These are phyloP conservation scores for Melolontha melolontha DNA, from an alignment of 2,888 invertebrate species.

Conservation along the genomic window DNA sequence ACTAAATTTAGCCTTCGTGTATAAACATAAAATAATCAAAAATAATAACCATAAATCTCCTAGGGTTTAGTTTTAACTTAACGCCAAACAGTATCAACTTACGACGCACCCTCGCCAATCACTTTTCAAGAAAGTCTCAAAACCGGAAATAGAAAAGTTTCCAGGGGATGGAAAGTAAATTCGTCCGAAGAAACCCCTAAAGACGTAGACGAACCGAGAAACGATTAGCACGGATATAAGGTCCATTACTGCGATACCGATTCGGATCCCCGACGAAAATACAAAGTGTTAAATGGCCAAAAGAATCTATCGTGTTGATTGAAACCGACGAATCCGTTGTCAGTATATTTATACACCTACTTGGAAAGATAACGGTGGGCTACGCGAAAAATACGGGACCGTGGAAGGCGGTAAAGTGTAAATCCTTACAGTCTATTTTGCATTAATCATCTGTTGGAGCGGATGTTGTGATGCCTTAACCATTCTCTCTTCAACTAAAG, in stretches of 20 bases:
- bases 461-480: constrained; percentile 25
- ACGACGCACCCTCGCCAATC: background rate
- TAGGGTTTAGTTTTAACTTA: no score
- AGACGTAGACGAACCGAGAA: constrained; percentile 15
- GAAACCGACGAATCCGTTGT: constrained; percentile 22
- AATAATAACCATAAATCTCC: no score
- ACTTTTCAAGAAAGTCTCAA: constrained; percentile 4
- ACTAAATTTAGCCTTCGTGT: no score
- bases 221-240: constrained; percentile 38
- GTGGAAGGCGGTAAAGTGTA: constrained; percentile 14
- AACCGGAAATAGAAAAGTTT: constrained; percentile 33
- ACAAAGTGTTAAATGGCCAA: constrained; percentile 33
- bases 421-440: constrained; percentile 33
- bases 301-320: constrained; percentile 29
- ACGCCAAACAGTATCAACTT: no score
- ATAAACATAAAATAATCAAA: no score
- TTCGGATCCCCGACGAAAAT: constrained; percentile 16
- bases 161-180: constrained; percentile 11
- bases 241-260: constrained; percentile 31
- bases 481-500: constrained; percentile 27
- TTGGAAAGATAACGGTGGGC: constrained; percentile 11
- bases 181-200: constrained; percentile 19
- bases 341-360: constrained; percentile 9
- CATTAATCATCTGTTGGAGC: constrained; percentile 32
- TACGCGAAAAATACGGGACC: background rate